Percentiles rank a stretch among this genome's conserved stretches.
Evolutionary conservation across 2,113 vertebrate species (phyloP).

Genomic region (Leucopsar rothschildi): DNA sequence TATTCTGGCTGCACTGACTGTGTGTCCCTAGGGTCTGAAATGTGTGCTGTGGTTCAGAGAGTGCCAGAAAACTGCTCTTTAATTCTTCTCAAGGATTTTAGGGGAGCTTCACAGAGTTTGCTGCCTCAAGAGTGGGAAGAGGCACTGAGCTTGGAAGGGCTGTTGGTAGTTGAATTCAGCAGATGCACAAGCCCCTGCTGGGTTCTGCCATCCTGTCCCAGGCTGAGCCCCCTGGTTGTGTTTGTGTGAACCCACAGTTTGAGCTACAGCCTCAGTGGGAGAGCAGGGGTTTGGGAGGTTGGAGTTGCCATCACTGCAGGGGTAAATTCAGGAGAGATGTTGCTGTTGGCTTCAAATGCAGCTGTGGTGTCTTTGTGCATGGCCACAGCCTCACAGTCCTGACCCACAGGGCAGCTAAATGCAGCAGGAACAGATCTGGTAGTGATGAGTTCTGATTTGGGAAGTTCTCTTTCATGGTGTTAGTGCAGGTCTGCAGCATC

Average conservation of each 20-base stretch:
- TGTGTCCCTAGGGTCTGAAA: neutral
- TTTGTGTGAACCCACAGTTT: neutral
- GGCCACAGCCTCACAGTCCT: neutral
- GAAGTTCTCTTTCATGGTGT: neutral
- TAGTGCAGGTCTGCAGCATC: neutral
- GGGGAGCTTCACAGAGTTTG: neutral
- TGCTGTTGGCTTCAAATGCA: neutral
- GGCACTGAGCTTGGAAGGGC: neutral
- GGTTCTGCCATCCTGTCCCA: neutral
- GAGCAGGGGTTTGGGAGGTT: neutral
- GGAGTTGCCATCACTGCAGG: rapidly evolving
- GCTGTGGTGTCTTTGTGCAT: neutral
- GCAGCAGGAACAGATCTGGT: neutral
- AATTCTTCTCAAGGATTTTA: neutral
- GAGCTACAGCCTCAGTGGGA: neutral
- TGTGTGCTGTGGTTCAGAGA: neutral
- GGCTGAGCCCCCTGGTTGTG: neutral
- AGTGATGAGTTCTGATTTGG: neutral
- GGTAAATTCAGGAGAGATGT: neutral
- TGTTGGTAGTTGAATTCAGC: neutral
- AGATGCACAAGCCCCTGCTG: neutral
- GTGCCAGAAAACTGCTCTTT: neutral
- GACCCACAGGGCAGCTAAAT: neutral
- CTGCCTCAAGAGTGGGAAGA: neutral
- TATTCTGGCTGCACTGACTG: neutral